Percentiles rank a stretch among this genome's conserved stretches.
These are phyloP conservation scores for Nicator chloris DNA, from an alignment of 2,113 vertebrate genomes.

Conservation along the genomic window DNA sequence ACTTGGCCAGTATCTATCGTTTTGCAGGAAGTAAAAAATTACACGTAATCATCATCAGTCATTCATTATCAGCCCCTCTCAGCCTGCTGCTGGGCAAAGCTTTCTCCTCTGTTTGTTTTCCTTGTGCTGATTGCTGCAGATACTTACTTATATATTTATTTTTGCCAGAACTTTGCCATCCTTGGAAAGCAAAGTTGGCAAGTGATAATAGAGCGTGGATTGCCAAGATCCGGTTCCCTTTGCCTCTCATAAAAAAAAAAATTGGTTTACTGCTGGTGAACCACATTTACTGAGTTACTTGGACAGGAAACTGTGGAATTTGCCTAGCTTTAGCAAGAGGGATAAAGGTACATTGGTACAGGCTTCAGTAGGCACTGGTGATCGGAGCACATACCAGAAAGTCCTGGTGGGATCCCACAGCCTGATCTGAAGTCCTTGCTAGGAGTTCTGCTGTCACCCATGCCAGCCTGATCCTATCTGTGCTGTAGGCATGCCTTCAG, in stretches of 20 bases:
- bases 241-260: not conserved
- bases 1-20: not conserved
- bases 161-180: constrained; percentile 45
- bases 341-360: not conserved
- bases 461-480: not conserved
- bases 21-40: constrained; percentile 35
- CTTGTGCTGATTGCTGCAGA: not conserved
- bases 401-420: not conserved
- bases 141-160: constrained; percentile 42
- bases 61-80: constrained; percentile 53
- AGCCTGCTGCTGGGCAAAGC: constrained; percentile 43
- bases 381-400: not conserved
- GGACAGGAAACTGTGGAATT: not conserved
- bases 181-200: not conserved
- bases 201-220: not conserved
- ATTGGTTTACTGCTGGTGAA: not conserved
- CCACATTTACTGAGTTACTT: not conserved
- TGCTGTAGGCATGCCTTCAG: not conserved
- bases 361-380: not conserved
- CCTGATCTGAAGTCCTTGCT: not conserved
- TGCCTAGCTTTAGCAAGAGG: not conserved
- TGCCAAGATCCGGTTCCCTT: not conserved
- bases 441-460: not conserved
- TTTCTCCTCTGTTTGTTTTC: not conserved
- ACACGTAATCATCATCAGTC: constrained; percentile 30